Percentiles rank a stretch among this genome's conserved stretches.
These are phyloP conservation scores for Eupsilia transversa DNA, from an alignment of 2,888 invertebrate genomes.

Conservation along the genomic window DNA sequence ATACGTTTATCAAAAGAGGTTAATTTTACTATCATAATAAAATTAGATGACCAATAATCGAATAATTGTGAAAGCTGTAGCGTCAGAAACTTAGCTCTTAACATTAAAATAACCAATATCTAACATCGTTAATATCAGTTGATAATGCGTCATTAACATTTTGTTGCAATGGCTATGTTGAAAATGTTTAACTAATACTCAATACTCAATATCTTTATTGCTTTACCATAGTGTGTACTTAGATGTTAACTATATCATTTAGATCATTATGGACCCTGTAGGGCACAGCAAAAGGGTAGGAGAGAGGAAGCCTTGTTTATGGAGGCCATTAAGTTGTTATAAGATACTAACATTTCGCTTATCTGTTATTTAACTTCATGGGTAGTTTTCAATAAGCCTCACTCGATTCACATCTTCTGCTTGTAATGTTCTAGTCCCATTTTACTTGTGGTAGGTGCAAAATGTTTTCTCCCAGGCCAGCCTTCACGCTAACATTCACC, in stretches of 20 bases:
- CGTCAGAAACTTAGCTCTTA: constrained; percentile 1
- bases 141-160: neutral
- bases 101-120: neutral
- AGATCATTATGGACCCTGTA: too few relatives aligned
- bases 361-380: neutral
- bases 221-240: too few relatives aligned
- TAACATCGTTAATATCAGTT: neutral
- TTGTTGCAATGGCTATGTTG: neutral
- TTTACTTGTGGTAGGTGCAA: neutral
- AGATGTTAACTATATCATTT: too few relatives aligned
- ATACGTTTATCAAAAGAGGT: neutral
- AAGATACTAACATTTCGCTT: too few relatives aligned
- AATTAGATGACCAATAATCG: neutral
- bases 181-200: neutral
- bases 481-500: neutral
- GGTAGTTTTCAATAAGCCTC: neutral
- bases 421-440: too few relatives aligned
- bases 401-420: neutral
- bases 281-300: too few relatives aligned
- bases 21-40: neutral
- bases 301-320: too few relatives aligned
- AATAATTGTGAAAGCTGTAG: constrained; percentile 17
- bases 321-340: too few relatives aligned
- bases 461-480: neutral
- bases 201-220: too few relatives aligned